Evolutionary conservation across 2,888 invertebrate species (phyloP).

Genomic region (Amblyjoppa proteus): DNA sequence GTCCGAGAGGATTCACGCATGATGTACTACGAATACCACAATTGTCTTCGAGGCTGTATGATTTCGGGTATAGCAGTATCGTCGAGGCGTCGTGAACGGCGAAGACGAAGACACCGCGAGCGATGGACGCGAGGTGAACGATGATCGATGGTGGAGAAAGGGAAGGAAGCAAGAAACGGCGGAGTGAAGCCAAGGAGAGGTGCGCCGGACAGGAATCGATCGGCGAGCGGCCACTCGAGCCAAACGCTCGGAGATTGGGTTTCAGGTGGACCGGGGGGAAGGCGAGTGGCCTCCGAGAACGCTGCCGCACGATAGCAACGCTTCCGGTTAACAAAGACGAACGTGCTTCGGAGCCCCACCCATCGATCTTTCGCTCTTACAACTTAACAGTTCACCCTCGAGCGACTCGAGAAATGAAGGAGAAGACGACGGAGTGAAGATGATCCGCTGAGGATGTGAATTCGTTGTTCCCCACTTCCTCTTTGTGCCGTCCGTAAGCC

Average conservation of each 20-base stretch:
- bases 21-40: not conserved
- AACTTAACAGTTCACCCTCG: constrained; percentile 25
- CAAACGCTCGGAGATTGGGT: constrained; percentile 61
- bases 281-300: constrained; percentile 12
- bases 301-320: constrained; percentile 3
- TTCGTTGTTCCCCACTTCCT: constrained; percentile 31
- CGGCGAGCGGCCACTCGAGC: constrained; percentile 61
- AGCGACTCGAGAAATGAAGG: not conserved
- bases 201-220: constrained; percentile 68
- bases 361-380: constrained; percentile 27
- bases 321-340: constrained; percentile 40
- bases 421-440: constrained; percentile 20
- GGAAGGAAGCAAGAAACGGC: constrained; percentile 11
- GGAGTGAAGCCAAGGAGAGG: constrained; percentile 47
- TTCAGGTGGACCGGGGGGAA: constrained; percentile 52
- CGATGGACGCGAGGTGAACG: not conserved
- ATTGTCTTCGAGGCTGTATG: not conserved
- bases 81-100: constrained; percentile 9
- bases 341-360: constrained; percentile 27
- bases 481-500: not conserved
- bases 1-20: not conserved
- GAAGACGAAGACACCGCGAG: not conserved
- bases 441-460: constrained; percentile 1
- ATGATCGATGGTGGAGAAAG: constrained; percentile 2
- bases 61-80: constrained; percentile 5